Base-by-base conservation (phyloP, 2,797 vertebrate species). In the Eurystomus glaucurus region DNA sequence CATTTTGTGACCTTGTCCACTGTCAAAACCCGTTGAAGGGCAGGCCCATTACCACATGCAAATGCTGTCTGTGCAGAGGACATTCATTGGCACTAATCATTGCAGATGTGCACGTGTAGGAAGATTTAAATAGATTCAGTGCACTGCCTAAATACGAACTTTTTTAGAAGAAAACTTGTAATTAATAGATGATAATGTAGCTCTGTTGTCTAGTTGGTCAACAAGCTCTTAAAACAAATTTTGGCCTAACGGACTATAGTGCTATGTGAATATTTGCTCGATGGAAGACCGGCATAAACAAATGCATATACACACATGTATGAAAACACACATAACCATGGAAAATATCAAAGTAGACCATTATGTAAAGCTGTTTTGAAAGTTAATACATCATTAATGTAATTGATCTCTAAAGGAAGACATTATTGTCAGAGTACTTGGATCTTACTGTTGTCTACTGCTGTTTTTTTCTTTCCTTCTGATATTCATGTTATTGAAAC, bases 401-500 rank as follows among this genome's bases (percentile, higher is more conserved):
- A 80, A 79, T 9, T 77, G 37, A 43, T 82, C 54, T 88, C 80
- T 82, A 78, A 77, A 88, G 51, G 52, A 92, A 82, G 33, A 23
- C 15, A 6, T 71, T 80, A 37, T 46, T 92, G 55, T 80, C 20
- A 10, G 46, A 88, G 86, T 65, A 68, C 71, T 92, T 74, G 57
- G 28, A 66, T 84, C 23, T 48, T 48, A 39, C 6, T 65, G 35
- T 85, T 58, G 70, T 11, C 45, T 88, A 11, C 60, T 57, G 48
- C 51, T 89, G 68, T 3, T 19, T 0, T 81, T 75, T 68, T 87
- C 43, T 50, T 96, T 95, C 90, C 75, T 86, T 89, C 20, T 96
- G 93, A 66, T 97, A 86, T 96, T 97, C 97, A 61, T 90, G 86
- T 97, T 97, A 89, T 68, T 95, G 83, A 91, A 97, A 96, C 93